Base-by-base conservation (phyloP, 2,797 vertebrate genomes). In the Eulemur mongoz region DNA sequence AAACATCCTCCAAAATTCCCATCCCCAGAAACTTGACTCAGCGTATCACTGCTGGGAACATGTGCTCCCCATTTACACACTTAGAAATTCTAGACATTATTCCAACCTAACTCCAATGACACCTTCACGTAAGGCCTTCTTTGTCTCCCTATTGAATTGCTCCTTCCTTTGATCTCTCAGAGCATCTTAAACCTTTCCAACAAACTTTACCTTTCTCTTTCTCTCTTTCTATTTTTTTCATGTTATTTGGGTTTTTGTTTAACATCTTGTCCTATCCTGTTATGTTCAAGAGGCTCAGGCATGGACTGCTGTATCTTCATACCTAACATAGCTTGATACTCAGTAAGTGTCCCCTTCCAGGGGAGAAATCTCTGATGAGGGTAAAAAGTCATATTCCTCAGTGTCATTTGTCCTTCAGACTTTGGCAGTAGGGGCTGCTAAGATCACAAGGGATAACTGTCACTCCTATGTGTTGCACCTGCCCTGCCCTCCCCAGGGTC, bases 81-180 rank as follows among this genome's bases (percentile, higher is more conserved):
- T 11, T 27, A 69, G 76, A 91, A 69, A 91, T 61, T 48, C 59
- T 54, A 91, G 45, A 59, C 3, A 12, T n/a, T 83, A 43, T 65
- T 95, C 72, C 17, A 93, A 38, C 67, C 32, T 3, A 14, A n/a
- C 40, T 89, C 45, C 48, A 69, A 48, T 45, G n/a, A 45, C 78
- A 85, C 25, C 45, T 57, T 23, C 75, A 91, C 54, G 5, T 43
- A 67, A 80, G 43, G 50, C 43, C 82, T 80, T 50, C 54, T 72
- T 63, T 63, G 43, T 91, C 78, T 88, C 3, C 30, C 22, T 32
- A 7, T 50, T 27, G 50, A 17, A 67, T 83, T 59, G 25, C 6
- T 91, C 61, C 61, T 96, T 85, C 54, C 50, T 87, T 89, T 89
- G 97, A 69, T 91, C 67, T 67, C 70, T 67, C 67, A 84, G 87